Evolutionary conservation across 2,888 invertebrate species (phyloP).

Genomic region (Plagodis pulveraria): DNA sequence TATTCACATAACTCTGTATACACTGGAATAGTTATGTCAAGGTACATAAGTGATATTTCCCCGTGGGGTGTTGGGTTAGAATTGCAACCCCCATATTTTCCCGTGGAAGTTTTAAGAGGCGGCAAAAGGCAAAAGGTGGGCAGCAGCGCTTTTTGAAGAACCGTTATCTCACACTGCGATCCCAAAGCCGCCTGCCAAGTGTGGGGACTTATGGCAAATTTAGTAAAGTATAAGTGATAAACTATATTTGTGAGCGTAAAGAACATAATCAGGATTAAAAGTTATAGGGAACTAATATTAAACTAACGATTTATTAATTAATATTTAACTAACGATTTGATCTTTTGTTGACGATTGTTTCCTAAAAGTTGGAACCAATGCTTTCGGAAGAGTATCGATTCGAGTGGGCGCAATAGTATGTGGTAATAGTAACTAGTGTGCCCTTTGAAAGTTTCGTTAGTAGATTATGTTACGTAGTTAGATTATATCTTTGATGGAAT

Average conservation of each 20-base stretch:
- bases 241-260: not conserved
- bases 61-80: too few species aligned
- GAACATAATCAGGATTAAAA: not conserved
- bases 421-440: constrained; percentile 14
- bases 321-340: constrained; percentile 18
- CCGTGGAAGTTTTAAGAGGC: too few species aligned
- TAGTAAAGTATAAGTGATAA: too few species aligned
- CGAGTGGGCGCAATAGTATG: constrained; percentile 6
- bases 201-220: too few species aligned
- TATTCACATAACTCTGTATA: too few species aligned
- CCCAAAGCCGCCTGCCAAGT: too few species aligned
- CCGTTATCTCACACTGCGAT: too few species aligned
- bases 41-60: too few species aligned
- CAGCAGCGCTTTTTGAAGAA: too few species aligned
- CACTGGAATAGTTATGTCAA: too few species aligned
- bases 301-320: constrained; percentile 24
- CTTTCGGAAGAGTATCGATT: constrained; percentile 23
- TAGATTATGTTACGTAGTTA: constrained; percentile 7
- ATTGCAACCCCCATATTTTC: too few species aligned
- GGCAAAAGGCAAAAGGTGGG: too few species aligned
- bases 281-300: not conserved
- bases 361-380: constrained; percentile 23
- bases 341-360: constrained; percentile 29
- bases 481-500: constrained; percentile 5
- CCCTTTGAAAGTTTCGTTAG: constrained; percentile 8